Evolutionary conservation across 2,888 invertebrate species (phyloP).

Genomic region (Pollenia griseotomentosa): DNA sequence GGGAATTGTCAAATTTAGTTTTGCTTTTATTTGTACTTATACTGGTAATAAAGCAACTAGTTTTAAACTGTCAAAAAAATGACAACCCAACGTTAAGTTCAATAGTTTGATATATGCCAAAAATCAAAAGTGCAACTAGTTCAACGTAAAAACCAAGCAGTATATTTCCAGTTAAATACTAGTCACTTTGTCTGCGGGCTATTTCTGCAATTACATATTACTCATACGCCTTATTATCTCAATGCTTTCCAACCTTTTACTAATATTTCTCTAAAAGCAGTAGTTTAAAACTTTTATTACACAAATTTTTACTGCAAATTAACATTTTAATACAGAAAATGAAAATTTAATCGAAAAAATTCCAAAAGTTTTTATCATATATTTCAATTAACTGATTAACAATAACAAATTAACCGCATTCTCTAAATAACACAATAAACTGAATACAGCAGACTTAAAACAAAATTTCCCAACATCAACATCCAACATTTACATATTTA

Average conservation of each 20-base stretch:
- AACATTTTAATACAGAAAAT: constrained; percentile 10
- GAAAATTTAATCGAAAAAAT: constrained; percentile 14
- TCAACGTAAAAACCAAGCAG: no score
- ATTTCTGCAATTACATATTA: not conserved
- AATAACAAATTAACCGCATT: constrained; percentile 74
- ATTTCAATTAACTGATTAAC: constrained; percentile 74
- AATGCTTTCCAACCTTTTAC: not conserved
- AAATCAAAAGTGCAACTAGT: no score
- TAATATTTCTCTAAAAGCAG: not conserved
- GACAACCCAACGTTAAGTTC: no score
- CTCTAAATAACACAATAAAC: constrained; percentile 48
- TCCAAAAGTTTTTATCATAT: constrained; percentile 63
- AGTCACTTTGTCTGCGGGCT: not conserved
- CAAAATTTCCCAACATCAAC: constrained; percentile 7
- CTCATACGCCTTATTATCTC: not conserved
- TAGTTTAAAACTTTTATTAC: constrained; percentile 34
- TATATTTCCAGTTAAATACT: not conserved
- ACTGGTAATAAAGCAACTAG: no score
- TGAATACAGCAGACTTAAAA: not conserved
- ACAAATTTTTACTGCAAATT: constrained; percentile 51
- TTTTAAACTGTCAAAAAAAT: no score
- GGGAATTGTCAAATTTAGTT: no score
- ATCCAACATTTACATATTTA: constrained; percentile 38
- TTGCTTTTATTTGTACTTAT: no score
- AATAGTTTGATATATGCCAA: no score